Percentiles rank a stretch among this genome's conserved stretches.
Evolutionary conservation across 2,797 vertebrate genomes (phyloP).

Genomic region (Epinephelus coioides): DNA sequence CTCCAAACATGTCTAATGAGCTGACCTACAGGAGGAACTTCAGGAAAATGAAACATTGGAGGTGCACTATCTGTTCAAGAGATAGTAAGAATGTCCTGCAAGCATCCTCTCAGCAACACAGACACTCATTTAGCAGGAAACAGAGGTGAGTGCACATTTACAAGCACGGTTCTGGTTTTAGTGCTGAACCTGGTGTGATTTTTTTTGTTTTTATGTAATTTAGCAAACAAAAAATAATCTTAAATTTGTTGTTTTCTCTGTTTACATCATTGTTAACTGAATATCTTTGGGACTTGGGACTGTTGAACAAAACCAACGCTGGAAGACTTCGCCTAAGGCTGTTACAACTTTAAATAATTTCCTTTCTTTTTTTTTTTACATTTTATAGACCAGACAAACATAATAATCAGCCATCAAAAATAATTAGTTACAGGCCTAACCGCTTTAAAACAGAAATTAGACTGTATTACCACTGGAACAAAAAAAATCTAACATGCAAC

Average conservation of each 20-base stretch:
- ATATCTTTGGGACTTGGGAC: slow-evolving; percentile 38
- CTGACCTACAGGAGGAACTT: neutral
- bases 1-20: slow-evolving; percentile 3
- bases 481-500: neutral
- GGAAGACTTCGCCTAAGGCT: slow-evolving; percentile 47
- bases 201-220: neutral
- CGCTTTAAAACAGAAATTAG: neutral
- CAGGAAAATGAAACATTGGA: neutral
- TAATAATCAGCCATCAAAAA: neutral
- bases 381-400: neutral
- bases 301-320: neutral
- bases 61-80: neutral
- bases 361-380: neutral
- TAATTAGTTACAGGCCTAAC: neutral
- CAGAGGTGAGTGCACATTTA: neutral
- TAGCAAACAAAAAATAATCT: neutral
- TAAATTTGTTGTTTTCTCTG: neutral
- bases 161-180: neutral
- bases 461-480: slow-evolving; percentile 21
- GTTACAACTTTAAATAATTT: neutral
- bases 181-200: neutral
- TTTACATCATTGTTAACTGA: neutral
- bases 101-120: slow-evolving; percentile 2
- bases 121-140: neutral
- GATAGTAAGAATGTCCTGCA: slow-evolving; percentile 17